A percentile compares a stretch with the other conserved stretches of the same genome.
phyloP scores from a whole-genome alignment of 2,888 invertebrate genomes.

The Eupithecia tripunctaria region DNA sequence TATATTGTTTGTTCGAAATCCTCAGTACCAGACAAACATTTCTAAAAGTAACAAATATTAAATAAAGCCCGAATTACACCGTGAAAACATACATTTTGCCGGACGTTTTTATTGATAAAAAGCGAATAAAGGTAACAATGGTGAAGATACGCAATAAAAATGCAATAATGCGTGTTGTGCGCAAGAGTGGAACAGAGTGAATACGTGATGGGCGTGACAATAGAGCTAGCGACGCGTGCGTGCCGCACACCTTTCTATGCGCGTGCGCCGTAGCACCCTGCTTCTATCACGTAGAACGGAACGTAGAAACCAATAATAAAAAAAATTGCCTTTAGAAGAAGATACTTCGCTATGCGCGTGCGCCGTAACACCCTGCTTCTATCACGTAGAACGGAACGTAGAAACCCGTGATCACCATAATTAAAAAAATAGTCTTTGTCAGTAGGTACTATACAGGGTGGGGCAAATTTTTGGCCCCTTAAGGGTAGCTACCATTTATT shows the following conservation, averaged over 20 bases:
- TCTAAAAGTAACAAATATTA: constrained; percentile 47
- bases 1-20: constrained; percentile 47
- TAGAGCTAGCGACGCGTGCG: constrained; percentile 76
- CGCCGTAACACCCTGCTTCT: constrained; percentile 26
- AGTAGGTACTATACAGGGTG: no score
- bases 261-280: constrained; percentile 34
- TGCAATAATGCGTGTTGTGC: constrained; percentile 74
- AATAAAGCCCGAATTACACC: constrained; percentile 75
- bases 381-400: background rate
- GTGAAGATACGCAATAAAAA: constrained; percentile 83
- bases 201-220: constrained; percentile 77
- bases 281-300: background rate
- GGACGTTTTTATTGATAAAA: constrained; percentile 74
- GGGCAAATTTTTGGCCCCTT: no score
- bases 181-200: constrained; percentile 59
- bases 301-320: no score
- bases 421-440: no score
- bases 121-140: constrained; percentile 78
- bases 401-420: background rate
- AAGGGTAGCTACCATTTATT: no score
- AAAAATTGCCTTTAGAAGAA: no score
- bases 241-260: constrained; percentile 64
- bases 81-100: constrained; percentile 78
- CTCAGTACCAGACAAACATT: constrained; percentile 34
- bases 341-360: constrained; percentile 62